Conservation (phyloP, 2,797 vertebrate species). For the Pterois miles region DNA sequence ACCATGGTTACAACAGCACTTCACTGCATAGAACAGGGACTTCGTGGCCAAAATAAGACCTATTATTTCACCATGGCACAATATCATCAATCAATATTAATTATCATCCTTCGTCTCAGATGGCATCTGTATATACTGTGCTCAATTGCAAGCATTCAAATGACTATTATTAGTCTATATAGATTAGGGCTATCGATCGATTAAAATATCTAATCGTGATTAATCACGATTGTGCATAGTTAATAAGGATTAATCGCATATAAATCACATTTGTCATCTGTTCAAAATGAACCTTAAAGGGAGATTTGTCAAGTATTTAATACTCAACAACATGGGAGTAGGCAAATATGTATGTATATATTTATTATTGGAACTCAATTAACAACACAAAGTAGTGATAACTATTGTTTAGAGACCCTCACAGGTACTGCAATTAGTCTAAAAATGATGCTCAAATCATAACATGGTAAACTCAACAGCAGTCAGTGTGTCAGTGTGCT, state of each 20-base stretch:
- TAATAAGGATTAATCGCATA: too few species aligned
- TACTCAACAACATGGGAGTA: too few species aligned
- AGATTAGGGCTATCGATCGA: rapidly evolving
- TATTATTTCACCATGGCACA: neutral
- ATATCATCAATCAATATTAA: neutral
- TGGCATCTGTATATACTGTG: neutral
- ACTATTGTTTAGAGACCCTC: too few species aligned
- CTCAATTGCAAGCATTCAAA: neutral
- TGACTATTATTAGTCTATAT: neutral
- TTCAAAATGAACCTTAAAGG: too few species aligned
- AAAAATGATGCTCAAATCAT: too few species aligned
- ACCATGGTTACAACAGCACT: neutral
- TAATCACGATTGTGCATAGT: too few species aligned
- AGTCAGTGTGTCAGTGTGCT: too few species aligned
- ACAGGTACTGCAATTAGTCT: too few species aligned
- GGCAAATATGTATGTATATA: rapidly evolving
- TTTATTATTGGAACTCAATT: too few species aligned
- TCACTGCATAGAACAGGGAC: neutral
- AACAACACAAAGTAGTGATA: rapidly evolving
- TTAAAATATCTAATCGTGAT: too few species aligned
- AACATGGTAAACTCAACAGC: too few species aligned
- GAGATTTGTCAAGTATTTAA: too few species aligned
- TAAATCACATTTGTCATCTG: neutral
- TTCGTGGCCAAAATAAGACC: neutral
- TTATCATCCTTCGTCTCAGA: neutral